Base-by-base conservation (phyloP, 1,140 invertebrate genomes). In the Meteorus sp. region DNA sequence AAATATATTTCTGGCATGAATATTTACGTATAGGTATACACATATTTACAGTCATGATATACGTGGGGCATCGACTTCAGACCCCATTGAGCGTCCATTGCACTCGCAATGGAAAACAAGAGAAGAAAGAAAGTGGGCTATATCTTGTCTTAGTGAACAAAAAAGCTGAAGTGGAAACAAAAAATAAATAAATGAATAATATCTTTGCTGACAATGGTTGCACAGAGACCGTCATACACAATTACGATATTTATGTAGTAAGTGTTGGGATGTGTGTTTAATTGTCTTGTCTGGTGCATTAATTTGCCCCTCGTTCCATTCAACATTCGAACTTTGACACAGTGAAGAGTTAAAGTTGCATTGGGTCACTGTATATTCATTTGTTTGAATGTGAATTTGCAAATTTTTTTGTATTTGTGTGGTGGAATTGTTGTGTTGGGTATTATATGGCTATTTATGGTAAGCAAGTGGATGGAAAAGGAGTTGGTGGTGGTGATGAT, bases 1-100 rank as follows among this genome's bases (percentile, higher is more conserved):
- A n/a, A 4, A 17, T 8, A 45, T 13, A 27, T 51, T 17, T 29
- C 13, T 17, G 4, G 23, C 11, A 37, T 37, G 29, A 13, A 33
- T 17, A 17, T 9, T 29, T 6, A n/a, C n/a, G 13, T n/a, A 8
- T 29, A 9, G 27, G 27, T 29, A 29, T 29, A 29, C 9, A 5
- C 9, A 29, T 9, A 9, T 29, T 29, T 29, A 29, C 27, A 5
- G n/a, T n/a, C n/a, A n/a, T n/a, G n/a, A n/a, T n/a, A n/a, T n/a
- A n/a, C n/a, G n/a, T 9, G 27, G 27, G 27, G 27, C 44, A 47
- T 20, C 22, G 45, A 48, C 45, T 48, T 48, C 29, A 25, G 45
- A 48, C 45, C 13, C 45, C 13, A 15, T 7, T 22, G 19, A 25
- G 19, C 20, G 43, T 22, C 20, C 43, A 48, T 48, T 48, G n/a